Evolutionary conservation across 2,888 invertebrate species (phyloP).

Genomic region (Iphiclides podalirius): DNA sequence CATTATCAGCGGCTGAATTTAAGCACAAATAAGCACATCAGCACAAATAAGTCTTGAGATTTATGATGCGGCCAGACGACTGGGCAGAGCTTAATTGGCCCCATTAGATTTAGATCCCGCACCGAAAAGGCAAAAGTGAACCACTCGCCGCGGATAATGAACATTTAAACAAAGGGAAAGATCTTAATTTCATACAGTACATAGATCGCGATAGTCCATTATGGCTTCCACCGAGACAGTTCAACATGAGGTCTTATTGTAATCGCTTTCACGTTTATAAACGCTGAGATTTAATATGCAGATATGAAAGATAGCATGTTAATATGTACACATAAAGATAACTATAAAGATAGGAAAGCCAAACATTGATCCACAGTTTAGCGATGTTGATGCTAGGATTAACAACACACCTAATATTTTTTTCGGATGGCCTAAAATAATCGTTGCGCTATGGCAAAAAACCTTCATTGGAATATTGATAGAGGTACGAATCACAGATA

Average conservation of each 20-base stretch:
- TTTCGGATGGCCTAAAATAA: no score
- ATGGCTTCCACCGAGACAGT: not conserved
- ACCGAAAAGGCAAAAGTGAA: constrained; percentile 22
- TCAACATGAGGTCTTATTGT: constrained; percentile 16
- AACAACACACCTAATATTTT: no score
- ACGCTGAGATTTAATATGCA: not conserved
- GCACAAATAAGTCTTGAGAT: no score
- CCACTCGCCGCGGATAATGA: constrained; percentile 17
- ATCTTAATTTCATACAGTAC: constrained; percentile 23
- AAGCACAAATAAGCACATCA: constrained; percentile 16
- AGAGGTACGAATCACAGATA: no score
- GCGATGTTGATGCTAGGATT: no score
- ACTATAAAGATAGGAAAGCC: not conserved
- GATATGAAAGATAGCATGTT: no score
- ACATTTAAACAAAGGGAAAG: constrained; percentile 17
- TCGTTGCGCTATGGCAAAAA: no score
- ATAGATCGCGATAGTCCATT: constrained; percentile 21
- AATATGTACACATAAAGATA: no score
- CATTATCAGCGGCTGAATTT: constrained; percentile 6
- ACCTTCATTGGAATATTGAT: no score
- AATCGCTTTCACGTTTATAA: not conserved
- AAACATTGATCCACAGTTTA: no score
- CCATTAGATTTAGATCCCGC: constrained; percentile 16
- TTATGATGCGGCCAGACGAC: constrained; percentile 13
- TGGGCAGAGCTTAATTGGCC: constrained; percentile 20